Percentiles rank a stretch among this genome's conserved stretches.
These are phyloP conservation scores for Pardalotus punctatus DNA, from an alignment of 2,113 vertebrate genomes.

Conservation along the genomic window DNA sequence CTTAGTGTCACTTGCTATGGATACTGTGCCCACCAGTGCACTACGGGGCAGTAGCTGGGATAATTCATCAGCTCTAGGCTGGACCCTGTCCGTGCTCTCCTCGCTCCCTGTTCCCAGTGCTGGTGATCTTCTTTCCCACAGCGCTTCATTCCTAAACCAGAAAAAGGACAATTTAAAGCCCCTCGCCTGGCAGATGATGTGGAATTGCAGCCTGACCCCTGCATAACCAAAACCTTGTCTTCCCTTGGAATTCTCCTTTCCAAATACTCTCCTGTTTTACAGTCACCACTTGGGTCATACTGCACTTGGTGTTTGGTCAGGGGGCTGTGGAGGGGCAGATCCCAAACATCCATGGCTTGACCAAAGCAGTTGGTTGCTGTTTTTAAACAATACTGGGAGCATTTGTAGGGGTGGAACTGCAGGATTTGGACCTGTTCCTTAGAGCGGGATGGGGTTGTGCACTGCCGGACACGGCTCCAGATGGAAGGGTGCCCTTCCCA, in stretches of 20 bases:
- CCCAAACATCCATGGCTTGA: not conserved
- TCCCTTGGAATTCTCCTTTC: not conserved
- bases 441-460: not conserved
- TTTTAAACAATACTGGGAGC: rapidly evolving
- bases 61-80: not conserved
- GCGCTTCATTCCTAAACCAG: not conserved
- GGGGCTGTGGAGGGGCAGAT: not conserved
- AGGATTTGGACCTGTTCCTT: rapidly evolving
- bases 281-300: rapidly evolving
- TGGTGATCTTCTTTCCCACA: not conserved
- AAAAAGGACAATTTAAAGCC: not conserved
- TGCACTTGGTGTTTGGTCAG: not conserved
- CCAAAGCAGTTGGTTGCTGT: rapidly evolving
- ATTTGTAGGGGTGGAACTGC: not conserved
- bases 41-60: not conserved
- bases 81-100: not conserved
- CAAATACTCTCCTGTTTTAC: rapidly evolving
- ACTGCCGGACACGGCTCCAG: rapidly evolving
- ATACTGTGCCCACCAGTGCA: not conserved
- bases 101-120: rapidly evolving
- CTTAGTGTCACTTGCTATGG: not conserved
- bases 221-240: not conserved
- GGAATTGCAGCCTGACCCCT: not conserved
- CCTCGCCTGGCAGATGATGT: not conserved
- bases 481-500: not conserved